These are phyloP conservation scores for Heteromormyrus szaboi DNA, from an alignment of 2,797 vertebrate genomes.

Conservation along the genomic window DNA sequence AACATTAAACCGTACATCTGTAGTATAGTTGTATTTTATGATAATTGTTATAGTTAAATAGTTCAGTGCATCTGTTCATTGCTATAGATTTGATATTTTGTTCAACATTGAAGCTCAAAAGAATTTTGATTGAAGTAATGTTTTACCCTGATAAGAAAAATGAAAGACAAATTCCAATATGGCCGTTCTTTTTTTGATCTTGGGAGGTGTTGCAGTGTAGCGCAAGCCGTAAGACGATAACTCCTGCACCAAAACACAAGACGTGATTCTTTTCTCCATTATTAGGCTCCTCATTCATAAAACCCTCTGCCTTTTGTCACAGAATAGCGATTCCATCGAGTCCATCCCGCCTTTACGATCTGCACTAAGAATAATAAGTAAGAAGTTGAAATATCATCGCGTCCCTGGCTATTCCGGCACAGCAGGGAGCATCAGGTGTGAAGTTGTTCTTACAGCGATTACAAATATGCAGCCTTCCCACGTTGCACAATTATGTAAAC, in stretches of 20 bases:
- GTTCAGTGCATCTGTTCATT: neutral
- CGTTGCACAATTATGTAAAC: neutral
- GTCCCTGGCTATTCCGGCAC: neutral
- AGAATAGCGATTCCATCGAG: neutral
- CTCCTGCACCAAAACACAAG: neutral
- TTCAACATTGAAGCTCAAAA: neutral
- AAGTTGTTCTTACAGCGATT: neutral
- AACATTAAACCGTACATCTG: neutral
- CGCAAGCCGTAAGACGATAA: neutral
- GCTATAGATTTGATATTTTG: neutral
- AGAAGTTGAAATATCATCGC: neutral
- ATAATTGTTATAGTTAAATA: neutral
- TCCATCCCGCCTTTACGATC: neutral
- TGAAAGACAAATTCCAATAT: neutral
- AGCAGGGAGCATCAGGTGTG: neutral
- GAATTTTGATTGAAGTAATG: neutral
- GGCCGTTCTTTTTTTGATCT: neutral
- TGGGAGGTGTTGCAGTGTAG: neutral
- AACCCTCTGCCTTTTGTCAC: neutral
- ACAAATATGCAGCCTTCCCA: neutral
- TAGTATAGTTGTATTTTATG: neutral
- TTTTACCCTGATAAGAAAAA: neutral
- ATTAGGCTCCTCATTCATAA: neutral
- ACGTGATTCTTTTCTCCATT: neutral
- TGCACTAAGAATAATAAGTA: neutral